Evolutionary conservation across 1,140 invertebrate species (phyloP), one percentile per base, ranked within the genome.

Genomic region (Druon quercuslanigerum): DNA sequence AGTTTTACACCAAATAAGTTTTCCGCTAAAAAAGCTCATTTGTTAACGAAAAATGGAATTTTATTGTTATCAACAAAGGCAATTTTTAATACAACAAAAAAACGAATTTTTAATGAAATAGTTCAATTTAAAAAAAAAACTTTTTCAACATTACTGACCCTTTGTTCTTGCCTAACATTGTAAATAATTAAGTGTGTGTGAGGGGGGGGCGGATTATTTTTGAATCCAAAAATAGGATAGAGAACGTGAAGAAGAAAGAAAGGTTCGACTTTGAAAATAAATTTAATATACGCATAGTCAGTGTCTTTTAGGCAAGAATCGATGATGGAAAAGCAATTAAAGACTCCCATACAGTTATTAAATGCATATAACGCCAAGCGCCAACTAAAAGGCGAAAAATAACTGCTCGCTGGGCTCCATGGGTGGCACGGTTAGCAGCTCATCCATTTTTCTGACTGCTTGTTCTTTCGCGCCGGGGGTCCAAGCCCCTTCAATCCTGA

Each of bases 401-500:
- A 60, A 60, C 57, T 60, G 57, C 19, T 33, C 20, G 57, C 20
- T 33, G 57, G 77, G 79, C 90, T 85, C 90, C 89, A 89, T 91
- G 90, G 90, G 90, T 91, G 91, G 91, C 87, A 85, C 84, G 87
- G 84, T 91, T 91, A 91, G 90, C 90, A 91, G 90, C 89, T 88
- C 87, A 91, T 92, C 89, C 86, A 92, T 91, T 92, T 92, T 92
- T 91, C 87, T 90, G 89, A 88, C 90, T 91, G 89, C 88, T 90
- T 89, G 90, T 92, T 90, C 88, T 90, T 88, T 89, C 90, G 74
- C 90, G 85, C 85, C 88, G 84, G 90, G 90, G 90, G 90, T 91
- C 87, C 86, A 17, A 77, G 77, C 77, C 71, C 77, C 79, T 84
- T 79, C 78, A 79, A 84, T 80, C 76, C 78, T 57, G 33, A 80